A percentile compares a stretch with the other conserved stretches of the same genome.
These are phyloP conservation scores for Euclidia mi DNA, from an alignment of 2,888 invertebrate species.

Conservation along the genomic window DNA sequence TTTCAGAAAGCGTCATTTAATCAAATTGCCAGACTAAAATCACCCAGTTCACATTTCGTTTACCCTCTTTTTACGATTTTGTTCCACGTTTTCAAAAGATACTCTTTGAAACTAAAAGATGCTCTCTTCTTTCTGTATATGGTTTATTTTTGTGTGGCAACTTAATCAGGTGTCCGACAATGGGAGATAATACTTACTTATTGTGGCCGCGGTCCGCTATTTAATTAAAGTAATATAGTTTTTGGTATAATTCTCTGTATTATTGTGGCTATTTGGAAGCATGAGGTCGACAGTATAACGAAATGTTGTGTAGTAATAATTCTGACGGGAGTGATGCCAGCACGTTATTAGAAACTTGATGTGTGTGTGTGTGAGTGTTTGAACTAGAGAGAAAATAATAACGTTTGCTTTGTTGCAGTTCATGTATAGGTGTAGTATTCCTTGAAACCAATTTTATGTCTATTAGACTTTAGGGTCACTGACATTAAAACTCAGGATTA, in stretches of 20 bases:
- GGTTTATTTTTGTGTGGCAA: conserved; percentile 29
- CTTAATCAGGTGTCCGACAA: conserved; percentile 15
- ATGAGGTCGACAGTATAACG: conserved; percentile 17
- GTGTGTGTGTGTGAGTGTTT: too few relatives aligned
- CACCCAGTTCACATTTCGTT: conserved; percentile 81
- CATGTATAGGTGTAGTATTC: too few relatives aligned
- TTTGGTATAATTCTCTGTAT: conserved; percentile 26
- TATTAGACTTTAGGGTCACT: too few relatives aligned
- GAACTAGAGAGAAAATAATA: too few relatives aligned
- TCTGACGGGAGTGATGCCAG: background rate
- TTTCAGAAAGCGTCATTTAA: conserved; percentile 64
- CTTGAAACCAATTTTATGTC: too few relatives aligned
- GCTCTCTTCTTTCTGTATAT: conserved; percentile 13
- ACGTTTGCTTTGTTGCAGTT: too few relatives aligned
- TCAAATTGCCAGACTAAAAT: conserved; percentile 78
- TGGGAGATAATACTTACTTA: conserved; percentile 18
- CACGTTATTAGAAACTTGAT: too few relatives aligned
- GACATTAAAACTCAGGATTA: too few relatives aligned
- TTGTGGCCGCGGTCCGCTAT: conserved; percentile 22
- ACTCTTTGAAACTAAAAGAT: conserved; percentile 15
- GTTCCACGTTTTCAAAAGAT: conserved; percentile 47
- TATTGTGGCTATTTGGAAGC: conserved; percentile 17
- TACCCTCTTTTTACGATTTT: conserved; percentile 73
- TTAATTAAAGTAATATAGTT: conserved; percentile 44
- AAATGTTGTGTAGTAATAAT: background rate